phyloP scores from a whole-genome alignment of 1,140 invertebrate species.

The Conus ventricosus region DNA sequence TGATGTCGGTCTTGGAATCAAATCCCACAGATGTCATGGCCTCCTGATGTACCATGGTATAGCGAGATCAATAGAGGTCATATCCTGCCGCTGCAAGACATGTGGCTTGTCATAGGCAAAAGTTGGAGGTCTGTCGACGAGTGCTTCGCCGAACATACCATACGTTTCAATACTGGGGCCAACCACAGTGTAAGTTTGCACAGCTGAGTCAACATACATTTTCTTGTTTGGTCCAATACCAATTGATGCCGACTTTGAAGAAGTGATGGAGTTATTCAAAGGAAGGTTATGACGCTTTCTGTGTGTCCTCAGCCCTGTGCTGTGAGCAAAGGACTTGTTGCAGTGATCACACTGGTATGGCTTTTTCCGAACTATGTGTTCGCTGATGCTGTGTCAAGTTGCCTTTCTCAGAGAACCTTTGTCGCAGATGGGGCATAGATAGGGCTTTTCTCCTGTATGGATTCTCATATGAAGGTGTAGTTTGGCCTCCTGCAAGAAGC shows the following conservation, averaged over 20 bases:
- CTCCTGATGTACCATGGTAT: conserved; percentile 31
- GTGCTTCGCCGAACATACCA: conserved; percentile 20
- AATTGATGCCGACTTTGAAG: neutral
- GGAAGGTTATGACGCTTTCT: conserved; percentile 27
- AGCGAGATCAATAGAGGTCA: conserved; percentile 26
- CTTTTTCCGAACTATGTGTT: conserved; percentile 32
- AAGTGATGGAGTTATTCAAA: neutral
- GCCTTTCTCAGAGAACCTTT: conserved; percentile 35
- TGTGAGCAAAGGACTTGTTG: conserved; percentile 34
- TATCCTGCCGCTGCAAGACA: conserved; percentile 22
- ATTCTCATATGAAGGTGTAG: conserved; percentile 32
- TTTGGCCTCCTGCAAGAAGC: conserved; percentile 29
- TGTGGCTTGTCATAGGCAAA: conserved; percentile 33
- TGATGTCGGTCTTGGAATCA: conserved; percentile 26
- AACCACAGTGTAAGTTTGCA: conserved; percentile 29
- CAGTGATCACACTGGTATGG: conserved; percentile 38
- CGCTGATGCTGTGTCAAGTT: conserved; percentile 31
- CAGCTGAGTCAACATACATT: conserved; percentile 30
- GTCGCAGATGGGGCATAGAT: conserved; percentile 28
- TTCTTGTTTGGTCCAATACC: conserved; percentile 27
- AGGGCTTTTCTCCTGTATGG: conserved; percentile 36
- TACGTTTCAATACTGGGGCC: conserved; percentile 33
- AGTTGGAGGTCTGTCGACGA: conserved; percentile 21
- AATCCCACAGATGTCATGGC: conserved; percentile 36
- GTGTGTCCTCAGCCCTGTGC: conserved; percentile 25